phyloP scores from a whole-genome alignment of 2,113 vertebrate species.

The Anthoscopus minutus region DNA sequence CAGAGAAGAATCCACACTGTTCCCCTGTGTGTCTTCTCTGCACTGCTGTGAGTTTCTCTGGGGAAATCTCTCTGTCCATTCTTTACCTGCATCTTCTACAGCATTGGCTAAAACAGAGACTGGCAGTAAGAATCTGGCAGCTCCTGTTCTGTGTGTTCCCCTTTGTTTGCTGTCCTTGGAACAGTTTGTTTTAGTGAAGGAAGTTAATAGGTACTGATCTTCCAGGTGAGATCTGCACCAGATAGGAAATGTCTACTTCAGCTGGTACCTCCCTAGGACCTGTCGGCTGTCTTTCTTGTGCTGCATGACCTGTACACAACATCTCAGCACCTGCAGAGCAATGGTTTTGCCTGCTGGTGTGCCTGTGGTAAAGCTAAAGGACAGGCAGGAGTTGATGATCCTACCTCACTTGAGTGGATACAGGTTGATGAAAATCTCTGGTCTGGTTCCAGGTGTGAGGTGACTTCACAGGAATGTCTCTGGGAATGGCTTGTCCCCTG shows the following conservation, averaged over 20 bases:
- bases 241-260: neutral
- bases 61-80: neutral
- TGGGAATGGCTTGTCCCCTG: neutral
- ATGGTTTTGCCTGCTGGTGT: neutral
- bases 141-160: neutral
- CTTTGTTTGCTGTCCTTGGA: neutral
- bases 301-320: neutral
- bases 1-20: neutral
- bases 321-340: neutral
- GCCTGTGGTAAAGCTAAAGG: neutral
- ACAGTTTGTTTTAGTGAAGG: neutral
- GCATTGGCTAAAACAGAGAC: neutral
- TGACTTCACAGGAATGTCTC: neutral
- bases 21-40: neutral
- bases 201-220: neutral
- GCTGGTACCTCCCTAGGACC: neutral
- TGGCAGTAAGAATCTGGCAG: neutral
- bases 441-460: neutral
- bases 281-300: neutral
- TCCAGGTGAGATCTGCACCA: neutral
- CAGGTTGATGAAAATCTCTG: neutral
- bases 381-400: rapidly evolving
- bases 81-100: neutral
- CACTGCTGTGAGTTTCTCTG: neutral
- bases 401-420: neutral